A percentile compares a stretch with the other conserved stretches of the same genome.
Conservation (phyloP, 1,140 invertebrate genomes). For the Meloidogyne hapla region DNA sequence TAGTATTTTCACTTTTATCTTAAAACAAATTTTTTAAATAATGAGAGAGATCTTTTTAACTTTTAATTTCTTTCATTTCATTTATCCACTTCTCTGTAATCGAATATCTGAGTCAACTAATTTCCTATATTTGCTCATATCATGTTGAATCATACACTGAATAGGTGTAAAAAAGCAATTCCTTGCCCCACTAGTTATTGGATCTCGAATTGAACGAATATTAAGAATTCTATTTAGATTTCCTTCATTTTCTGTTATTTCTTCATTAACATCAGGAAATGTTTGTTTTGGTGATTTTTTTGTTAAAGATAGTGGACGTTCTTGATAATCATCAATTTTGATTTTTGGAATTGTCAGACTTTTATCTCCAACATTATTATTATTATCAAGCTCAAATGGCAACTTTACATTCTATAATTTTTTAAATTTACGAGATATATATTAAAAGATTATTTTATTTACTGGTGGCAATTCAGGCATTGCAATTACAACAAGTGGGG, state of each 20-base stretch:
- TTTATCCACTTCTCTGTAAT: neutral
- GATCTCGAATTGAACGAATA: neutral
- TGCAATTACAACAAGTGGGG: neutral
- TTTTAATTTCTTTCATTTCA: neutral
- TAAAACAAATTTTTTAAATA: neutral
- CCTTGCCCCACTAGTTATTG: neutral
- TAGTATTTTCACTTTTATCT: neutral
- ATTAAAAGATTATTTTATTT: neutral
- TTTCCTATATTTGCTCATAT: slow-evolving; percentile 14
- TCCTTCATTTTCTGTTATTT: neutral
- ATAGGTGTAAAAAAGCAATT: slow-evolving; percentile 22
- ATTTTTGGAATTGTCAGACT: neutral
- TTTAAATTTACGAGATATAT: too few species aligned
- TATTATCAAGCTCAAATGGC: neutral
- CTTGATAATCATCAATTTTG: neutral
- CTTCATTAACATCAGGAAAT: neutral
- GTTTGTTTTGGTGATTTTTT: neutral
- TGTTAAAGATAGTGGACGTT: neutral
- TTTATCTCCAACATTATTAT: neutral
- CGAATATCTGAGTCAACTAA: slow-evolving; percentile 16
- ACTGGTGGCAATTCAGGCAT: neutral
- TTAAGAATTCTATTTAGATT: neutral
- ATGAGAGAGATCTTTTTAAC: neutral
- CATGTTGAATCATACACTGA: slow-evolving; percentile 15
- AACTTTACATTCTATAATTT: neutral